These are phyloP conservation scores for Ptychoptera albimana DNA, from an alignment of 2,888 invertebrate genomes.

Conservation along the genomic window DNA sequence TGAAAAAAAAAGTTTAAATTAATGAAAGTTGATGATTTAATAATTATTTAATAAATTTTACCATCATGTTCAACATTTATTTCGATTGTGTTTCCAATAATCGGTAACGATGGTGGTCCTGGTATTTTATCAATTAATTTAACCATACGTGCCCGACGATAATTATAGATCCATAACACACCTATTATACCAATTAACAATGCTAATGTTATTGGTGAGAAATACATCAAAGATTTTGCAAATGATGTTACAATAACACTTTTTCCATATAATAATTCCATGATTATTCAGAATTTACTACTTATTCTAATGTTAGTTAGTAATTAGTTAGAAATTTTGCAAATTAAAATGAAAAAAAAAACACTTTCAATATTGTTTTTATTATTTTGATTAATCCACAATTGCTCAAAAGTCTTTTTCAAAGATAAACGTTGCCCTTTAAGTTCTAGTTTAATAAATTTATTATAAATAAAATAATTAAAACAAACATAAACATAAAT, in stretches of 20 bases:
- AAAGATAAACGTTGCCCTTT: too few species aligned
- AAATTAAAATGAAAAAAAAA: too few species aligned
- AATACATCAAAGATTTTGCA: conserved; percentile 20
- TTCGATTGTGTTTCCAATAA: conserved; percentile 43
- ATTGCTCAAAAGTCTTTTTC: too few species aligned
- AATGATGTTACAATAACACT: conserved; percentile 24
- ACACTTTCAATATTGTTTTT: too few species aligned
- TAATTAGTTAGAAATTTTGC: too few species aligned
- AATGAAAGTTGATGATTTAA: too few species aligned
- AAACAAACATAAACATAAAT: too few species aligned
- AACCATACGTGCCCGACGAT: conserved; percentile 26
- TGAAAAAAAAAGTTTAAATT: too few species aligned
- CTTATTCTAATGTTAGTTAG: too few species aligned
- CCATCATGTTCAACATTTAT: conserved; percentile 42
- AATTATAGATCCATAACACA: conserved; percentile 23
- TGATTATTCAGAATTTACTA: neutral
- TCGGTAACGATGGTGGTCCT: conserved; percentile 39
- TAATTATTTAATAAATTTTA: conserved; percentile 16
- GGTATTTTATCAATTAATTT: conserved; percentile 37
- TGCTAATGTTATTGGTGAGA: conserved; percentile 25
- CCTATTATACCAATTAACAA: conserved; percentile 17
- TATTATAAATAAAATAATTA: too few species aligned
- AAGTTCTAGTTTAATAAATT: too few species aligned
- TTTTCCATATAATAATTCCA: conserved; percentile 2
- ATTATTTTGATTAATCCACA: too few species aligned